phyloP scores from a whole-genome alignment of 2,797 vertebrate genomes.

The Centroberyx gerrardi region DNA sequence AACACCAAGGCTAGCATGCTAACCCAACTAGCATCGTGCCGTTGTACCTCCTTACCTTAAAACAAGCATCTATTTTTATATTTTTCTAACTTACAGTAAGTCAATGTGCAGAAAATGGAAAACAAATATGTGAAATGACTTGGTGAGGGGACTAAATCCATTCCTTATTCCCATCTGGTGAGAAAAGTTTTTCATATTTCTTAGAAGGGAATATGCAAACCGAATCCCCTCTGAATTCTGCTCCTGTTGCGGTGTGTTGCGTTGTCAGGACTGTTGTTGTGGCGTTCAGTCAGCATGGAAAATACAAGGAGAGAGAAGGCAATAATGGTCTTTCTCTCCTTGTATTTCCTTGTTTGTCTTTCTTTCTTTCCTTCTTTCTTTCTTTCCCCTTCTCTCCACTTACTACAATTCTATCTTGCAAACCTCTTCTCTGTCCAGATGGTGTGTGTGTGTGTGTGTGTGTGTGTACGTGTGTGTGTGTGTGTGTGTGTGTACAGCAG shows the following conservation, averaged over 20 bases:
- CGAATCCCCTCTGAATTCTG: not conserved
- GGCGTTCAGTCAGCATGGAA: not conserved
- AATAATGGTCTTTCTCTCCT: not conserved
- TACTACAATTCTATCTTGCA: not conserved
- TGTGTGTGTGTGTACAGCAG: conserved; percentile 28
- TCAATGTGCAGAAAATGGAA: too few species aligned
- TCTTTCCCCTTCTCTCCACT: not conserved
- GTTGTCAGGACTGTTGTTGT: not conserved
- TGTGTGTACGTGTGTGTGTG: conserved; percentile 36
- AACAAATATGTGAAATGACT: too few species aligned
- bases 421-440: conserved; percentile 1
- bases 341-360: not conserved
- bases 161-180: not conserved
- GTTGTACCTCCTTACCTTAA: too few species aligned
- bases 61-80: too few species aligned
- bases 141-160: too few species aligned
- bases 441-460: conserved; percentile 30
- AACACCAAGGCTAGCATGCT: not conserved
- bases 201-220: not conserved
- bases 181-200: not conserved
- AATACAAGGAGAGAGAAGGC: not conserved
- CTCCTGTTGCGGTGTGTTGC: not conserved
- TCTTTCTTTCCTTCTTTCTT: not conserved
- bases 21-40: not conserved
- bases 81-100: too few species aligned